Evolutionary conservation across 1,140 invertebrate species (phyloP), one percentile per base, ranked within the genome.

Genomic region (Lordiphosa clarofinis): DNA sequence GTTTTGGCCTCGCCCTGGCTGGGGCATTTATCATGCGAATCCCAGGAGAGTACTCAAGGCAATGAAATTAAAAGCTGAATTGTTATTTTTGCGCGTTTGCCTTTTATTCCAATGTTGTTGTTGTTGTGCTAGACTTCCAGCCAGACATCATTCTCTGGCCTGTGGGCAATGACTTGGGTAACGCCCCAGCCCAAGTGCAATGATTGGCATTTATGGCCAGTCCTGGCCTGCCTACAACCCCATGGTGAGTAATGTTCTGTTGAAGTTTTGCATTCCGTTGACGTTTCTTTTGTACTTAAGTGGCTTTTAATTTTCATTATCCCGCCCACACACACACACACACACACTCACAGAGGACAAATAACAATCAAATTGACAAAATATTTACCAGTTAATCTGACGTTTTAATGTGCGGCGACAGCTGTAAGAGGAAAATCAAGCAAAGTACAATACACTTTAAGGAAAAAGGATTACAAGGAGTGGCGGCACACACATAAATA

Each of bases 51-150:
- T 73, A 60, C 70, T 74, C 71, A 73, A 73, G 55, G 71, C 71
- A 73, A 74, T 74, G 71, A 74, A 74, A 74, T 74, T 74, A 74
- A 74, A 73, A 74, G 71, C 71, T 73, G 64, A 74, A 74, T 74
- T 73, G 71, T 74, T 74, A 73, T 73, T 73, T 63, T 50, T 15
- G 55, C 46, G 48, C 19, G 11, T 56, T 38, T 69, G 35, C 39
- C 44, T 13, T 21, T 8, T 40, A 4, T 60, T 55, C 56, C 21
- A 21, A 46, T 44, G 13, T 33, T 35, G 6, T 42, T 28, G 33
- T 43, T 43, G 36, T 33, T n/a, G 12, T 7, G 11, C 37, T 13
- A 52, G 55, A 56, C 60, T n/a, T 19, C 2, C 37, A 6, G 7
- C 50, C 31, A 11, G 8, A n/a, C 21, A 38, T 11, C 6, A 1